Evolutionary conservation across 1,140 invertebrate species (phyloP).

Genomic region (Ridgeia piscesae): DNA sequence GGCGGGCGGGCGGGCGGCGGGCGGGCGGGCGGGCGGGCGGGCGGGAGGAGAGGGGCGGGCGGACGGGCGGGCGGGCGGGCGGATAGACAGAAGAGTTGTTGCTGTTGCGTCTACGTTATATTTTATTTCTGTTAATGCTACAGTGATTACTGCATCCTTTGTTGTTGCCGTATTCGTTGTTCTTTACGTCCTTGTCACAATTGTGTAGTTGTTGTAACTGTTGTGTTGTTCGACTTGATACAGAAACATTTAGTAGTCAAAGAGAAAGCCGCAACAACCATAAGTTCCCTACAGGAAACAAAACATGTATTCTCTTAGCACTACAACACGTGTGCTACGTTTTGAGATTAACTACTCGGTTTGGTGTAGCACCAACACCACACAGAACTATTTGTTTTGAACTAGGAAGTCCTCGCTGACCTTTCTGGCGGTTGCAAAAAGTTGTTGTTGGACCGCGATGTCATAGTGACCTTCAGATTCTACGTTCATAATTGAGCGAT

Average conservation of each 20-base stretch:
- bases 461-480: too few relatives aligned
- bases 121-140: too few relatives aligned
- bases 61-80: too few relatives aligned
- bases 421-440: background rate
- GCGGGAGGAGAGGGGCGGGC: too few relatives aligned
- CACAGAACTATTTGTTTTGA: background rate
- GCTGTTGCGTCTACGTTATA: too few relatives aligned
- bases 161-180: conserved; percentile 14
- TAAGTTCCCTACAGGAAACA: background rate
- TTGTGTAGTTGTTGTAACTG: background rate
- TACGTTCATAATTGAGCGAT: too few relatives aligned
- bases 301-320: background rate
- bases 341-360: background rate
- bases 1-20: too few relatives aligned
- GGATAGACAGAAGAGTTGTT: too few relatives aligned
- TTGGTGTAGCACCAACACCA: background rate
- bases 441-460: too few relatives aligned
- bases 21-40: too few relatives aligned
- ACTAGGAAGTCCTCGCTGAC: background rate
- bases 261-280: too few relatives aligned
- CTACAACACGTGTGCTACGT: background rate
- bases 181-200: background rate
- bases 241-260: too few relatives aligned
- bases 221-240: background rate
- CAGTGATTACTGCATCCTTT: background rate